Evolutionary conservation across 2,888 invertebrate genomes (phyloP), one percentile per base, ranked within the genome.

Genomic region (Celastrina argiolus): DNA sequence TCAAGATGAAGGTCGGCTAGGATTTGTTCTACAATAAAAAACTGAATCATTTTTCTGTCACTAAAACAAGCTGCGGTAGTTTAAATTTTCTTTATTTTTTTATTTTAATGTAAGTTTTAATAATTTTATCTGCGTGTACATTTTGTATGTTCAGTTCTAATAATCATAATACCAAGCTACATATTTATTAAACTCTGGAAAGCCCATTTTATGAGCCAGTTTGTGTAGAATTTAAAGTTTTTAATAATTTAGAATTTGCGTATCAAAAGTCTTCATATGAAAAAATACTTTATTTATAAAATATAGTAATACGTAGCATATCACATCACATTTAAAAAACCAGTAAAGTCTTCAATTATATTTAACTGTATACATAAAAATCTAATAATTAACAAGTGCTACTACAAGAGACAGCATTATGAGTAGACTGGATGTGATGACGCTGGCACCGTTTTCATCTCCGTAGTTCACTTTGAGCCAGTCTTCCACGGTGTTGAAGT

Each of bases 401-500:
- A 82, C 66, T 7, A 81, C 14, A 28, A 82, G 42, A 12, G 85
- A 83, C 7, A 85, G 41, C 0, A 85, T 18, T 0, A 89, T 65
- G 1, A 86, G 34, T 0, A 85, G 58, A 34, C 83, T 73, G 16
- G 86, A 82, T 0, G 81, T 78, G 1, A 87, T 14, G 1, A 76
- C 69, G 7, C 66, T 74, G 0, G 84, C 84, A 14, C 76, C 74
- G 67, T 72, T 81, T n/a, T n/a, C n/a, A n/a, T n/a, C n/a, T 2
- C 75, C 78, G 45, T 78, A 85, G 75, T 83, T 82, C 0, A 74
- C 70, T 2, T 66, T 72, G 0, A 91, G 76, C 90, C 90, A 91
- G 1, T 72, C 67, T 22, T 81, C 80, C 0, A 91, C 85, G 0
- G 73, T 61, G 0, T 70, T 73, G 1, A 81, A 79, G 71, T 89